Conservation (phyloP, 2,113 vertebrate genomes). For the Artemisiospiza belli region DNA sequence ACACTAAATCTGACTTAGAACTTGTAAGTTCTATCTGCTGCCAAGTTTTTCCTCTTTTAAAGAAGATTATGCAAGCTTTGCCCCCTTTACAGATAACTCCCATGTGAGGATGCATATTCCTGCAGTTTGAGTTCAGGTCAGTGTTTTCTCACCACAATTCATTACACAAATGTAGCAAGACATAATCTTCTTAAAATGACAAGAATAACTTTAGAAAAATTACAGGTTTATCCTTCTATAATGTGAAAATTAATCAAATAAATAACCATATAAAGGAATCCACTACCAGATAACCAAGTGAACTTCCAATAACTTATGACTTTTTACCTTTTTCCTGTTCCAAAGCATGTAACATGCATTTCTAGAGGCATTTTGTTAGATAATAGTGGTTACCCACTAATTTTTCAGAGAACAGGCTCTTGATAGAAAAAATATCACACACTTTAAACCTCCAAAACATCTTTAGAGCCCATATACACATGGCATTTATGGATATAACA, state of each 20-base stretch:
- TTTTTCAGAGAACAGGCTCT: background rate
- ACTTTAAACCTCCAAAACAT: background rate
- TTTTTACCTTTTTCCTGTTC: background rate
- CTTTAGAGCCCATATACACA: background rate
- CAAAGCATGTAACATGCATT: background rate
- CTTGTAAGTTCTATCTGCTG: background rate
- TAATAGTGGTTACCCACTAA: background rate
- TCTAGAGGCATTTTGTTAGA: background rate
- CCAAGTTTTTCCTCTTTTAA: background rate
- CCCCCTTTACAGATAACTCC: background rate
- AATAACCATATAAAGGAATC: background rate
- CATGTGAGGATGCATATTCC: background rate
- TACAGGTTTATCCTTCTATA: background rate
- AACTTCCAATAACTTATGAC: background rate
- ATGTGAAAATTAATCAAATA: background rate
- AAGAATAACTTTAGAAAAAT: background rate
- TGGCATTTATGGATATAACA: background rate
- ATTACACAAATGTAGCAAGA: background rate
- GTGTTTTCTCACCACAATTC: background rate
- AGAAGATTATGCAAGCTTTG: background rate
- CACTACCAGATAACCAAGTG: background rate
- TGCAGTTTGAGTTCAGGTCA: background rate
- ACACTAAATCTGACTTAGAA: background rate
- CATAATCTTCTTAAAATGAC: background rate
- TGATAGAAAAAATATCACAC: background rate